Percentiles rank a stretch among this genome's conserved stretches.
Conservation (phyloP, 2,888 invertebrate species). For the Fragum fragum region DNA sequence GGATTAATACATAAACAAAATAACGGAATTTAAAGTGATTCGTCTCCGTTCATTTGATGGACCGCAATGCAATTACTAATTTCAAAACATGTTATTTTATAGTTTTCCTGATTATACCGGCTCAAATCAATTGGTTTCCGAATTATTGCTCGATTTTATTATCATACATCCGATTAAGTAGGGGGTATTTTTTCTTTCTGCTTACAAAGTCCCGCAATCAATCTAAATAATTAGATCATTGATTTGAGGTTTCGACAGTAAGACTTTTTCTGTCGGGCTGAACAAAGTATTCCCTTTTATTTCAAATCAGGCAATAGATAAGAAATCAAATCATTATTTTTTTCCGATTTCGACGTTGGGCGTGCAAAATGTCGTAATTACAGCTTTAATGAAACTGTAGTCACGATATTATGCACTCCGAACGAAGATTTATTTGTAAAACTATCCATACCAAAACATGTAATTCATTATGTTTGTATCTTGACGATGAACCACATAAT, state of each 20-base stretch:
- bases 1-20: constrained; percentile 41
- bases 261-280: no score
- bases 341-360: no score
- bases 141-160: constrained; percentile 60
- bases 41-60: constrained; percentile 45
- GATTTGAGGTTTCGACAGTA: not conserved
- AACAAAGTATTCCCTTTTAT: no score
- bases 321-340: no score
- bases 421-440: no score
- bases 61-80: constrained; percentile 47
- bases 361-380: no score
- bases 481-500: no score
- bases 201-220: constrained; percentile 16
- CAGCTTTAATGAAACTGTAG: no score
- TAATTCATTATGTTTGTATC: no score
- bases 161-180: constrained; percentile 45
- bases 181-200: not conserved
- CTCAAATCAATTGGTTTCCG: constrained; percentile 54
- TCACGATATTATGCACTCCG: no score
- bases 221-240: constrained; percentile 22
- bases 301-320: no score
- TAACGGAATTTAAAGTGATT: constrained; percentile 40
- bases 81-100: constrained; percentile 56
- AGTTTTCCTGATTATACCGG: constrained; percentile 32
- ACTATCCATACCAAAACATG: no score